Evolutionary conservation across 2,113 vertebrate species (phyloP).

Genomic region (Notarius lentiginosus): DNA sequence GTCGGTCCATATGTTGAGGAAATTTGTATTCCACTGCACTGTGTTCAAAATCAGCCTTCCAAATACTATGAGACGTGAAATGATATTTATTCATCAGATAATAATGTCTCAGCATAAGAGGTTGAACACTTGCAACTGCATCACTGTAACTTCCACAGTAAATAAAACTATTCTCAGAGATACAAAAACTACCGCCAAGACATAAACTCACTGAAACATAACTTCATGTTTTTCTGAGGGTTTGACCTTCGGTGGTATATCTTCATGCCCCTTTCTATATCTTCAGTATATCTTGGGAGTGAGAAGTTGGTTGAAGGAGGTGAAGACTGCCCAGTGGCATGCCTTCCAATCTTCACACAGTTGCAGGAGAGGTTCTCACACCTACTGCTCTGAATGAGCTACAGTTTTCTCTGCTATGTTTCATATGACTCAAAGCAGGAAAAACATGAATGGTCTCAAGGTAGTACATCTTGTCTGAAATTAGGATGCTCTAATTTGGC

Average conservation of each 20-base stretch:
- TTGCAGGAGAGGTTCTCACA: background rate
- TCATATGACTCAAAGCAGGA: background rate
- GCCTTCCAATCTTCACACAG: conserved; percentile 73
- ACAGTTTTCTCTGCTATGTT: background rate
- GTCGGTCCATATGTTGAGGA: conserved; percentile 35
- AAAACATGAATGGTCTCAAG: background rate
- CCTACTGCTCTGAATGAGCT: background rate
- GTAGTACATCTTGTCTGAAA: background rate
- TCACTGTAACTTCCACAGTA: background rate
- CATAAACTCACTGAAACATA: conserved; percentile 58
- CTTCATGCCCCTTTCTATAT: conserved; percentile 82
- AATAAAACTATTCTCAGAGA: conserved; percentile 74
- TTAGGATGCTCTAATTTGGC: background rate
- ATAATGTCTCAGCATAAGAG: conserved; percentile 8
- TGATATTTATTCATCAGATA: conserved; percentile 24
- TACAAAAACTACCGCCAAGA: conserved; percentile 90
- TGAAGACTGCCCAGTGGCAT: conserved; percentile 32
- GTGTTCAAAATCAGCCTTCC: conserved; percentile 25
- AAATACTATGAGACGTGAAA: conserved; percentile 2
- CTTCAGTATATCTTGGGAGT: conserved; percentile 67
- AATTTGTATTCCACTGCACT: conserved; percentile 27
- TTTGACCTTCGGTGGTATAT: conserved; percentile 58
- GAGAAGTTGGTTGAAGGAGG: background rate
- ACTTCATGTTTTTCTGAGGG: conserved; percentile 81
- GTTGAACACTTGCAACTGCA: background rate